Evolutionary conservation across 2,888 invertebrate genomes (phyloP).

Genomic region (Pseudococcus viburni): DNA sequence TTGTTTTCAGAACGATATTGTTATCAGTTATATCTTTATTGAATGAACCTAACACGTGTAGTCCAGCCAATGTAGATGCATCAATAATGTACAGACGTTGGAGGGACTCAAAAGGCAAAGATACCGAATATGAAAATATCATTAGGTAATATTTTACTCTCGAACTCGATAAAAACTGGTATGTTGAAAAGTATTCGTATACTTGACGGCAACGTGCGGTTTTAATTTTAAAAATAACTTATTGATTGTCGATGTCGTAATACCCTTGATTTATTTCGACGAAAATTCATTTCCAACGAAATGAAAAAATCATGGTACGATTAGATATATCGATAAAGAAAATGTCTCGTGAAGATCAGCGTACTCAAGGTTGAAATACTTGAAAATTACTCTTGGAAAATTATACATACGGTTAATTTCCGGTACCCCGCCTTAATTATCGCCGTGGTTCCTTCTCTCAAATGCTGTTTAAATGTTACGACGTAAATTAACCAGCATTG

Average conservation of each 20-base stretch:
- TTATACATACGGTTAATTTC: background rate
- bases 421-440: background rate
- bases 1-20: conserved; percentile 84
- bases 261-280: conserved; percentile 33
- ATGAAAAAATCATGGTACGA: background rate
- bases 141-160: conserved; percentile 80
- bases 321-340: background rate
- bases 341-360: background rate
- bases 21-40: conserved; percentile 97
- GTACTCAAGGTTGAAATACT: conserved; percentile 18
- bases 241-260: conserved; percentile 36
- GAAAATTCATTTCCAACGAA: background rate
- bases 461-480: background rate
- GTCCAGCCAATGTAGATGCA: conserved; percentile 99
- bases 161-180: background rate
- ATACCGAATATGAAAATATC: conserved; percentile 99
- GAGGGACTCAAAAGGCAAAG: conserved; percentile 97
- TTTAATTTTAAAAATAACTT: conserved; percentile 35
- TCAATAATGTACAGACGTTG: conserved; percentile 99
- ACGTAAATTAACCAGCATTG: background rate
- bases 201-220: background rate
- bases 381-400: conserved; percentile 10
- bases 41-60: conserved; percentile 99
- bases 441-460: conserved; percentile 5
- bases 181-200: background rate